Evolutionary conservation across 2,113 vertebrate species (phyloP).

Genomic region (Eidolon helvum): DNA sequence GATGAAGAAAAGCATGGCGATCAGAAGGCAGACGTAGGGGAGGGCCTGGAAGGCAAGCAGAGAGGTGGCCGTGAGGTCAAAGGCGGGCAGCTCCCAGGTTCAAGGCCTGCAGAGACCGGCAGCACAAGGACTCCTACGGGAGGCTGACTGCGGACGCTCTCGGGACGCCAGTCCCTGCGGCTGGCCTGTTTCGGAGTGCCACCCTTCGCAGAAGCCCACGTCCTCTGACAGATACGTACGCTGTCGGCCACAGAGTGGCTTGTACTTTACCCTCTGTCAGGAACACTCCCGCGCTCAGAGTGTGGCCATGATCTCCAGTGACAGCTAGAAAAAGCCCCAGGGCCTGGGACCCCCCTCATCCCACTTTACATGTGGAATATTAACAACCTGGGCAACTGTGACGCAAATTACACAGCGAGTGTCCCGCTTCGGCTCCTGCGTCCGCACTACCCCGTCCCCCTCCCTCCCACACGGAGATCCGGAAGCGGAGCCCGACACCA

Average conservation of each 20-base stretch:
- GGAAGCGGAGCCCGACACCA: background rate
- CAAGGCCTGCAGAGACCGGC: background rate
- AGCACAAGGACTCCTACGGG: no score
- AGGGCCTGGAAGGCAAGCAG: slow-evolving; percentile 87
- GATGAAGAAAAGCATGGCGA: slow-evolving; percentile 99
- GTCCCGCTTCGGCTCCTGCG: background rate
- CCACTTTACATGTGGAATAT: background rate
- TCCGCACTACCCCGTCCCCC: background rate
- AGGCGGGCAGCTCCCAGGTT: background rate
- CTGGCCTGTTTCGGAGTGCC: background rate
- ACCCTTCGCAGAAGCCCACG: background rate
- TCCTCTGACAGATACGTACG: background rate
- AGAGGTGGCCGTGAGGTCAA: background rate
- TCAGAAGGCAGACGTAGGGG: slow-evolving; percentile 97
- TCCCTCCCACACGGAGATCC: background rate
- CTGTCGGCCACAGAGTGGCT: background rate
- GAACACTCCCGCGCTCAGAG: background rate
- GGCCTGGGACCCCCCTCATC: background rate
- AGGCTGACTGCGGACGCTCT: background rate
- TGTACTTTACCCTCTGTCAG: background rate
- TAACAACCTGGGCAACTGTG: background rate
- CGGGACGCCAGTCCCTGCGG: background rate
- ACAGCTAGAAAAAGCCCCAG: background rate
- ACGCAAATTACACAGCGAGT: background rate
- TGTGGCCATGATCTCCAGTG: background rate